Evolutionary conservation across 2,113 vertebrate species (phyloP).

Genomic region (Clarias macrocephalus): DNA sequence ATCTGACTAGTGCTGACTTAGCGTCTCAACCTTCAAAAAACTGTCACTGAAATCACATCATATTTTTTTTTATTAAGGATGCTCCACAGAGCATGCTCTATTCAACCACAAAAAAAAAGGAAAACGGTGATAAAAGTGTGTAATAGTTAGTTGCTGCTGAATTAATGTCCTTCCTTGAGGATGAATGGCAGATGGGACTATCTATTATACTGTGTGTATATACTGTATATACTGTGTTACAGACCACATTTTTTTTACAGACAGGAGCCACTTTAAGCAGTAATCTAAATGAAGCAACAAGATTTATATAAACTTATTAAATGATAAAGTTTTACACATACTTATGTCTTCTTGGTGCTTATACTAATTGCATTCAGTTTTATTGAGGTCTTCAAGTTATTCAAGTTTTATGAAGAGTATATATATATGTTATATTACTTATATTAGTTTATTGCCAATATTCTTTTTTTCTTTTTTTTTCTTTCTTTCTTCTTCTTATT

Average conservation of each 20-base stretch:
- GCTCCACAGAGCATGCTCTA: neutral
- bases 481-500: neutral
- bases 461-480: too few relatives aligned
- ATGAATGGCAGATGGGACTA: slow-evolving; percentile 5
- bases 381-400: too few relatives aligned
- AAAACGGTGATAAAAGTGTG: neutral
- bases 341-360: neutral
- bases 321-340: neutral
- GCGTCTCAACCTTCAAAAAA: neutral
- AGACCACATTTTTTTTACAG: neutral
- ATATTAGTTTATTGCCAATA: too few relatives aligned
- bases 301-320: neutral
- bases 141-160: neutral
- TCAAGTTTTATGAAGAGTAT: too few relatives aligned
- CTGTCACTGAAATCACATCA: neutral
- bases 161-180: neutral
- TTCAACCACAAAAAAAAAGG: neutral
- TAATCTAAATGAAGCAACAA: neutral
- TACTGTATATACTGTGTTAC: too few relatives aligned
- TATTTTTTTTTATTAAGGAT: neutral
- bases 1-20: neutral
- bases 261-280: neutral
- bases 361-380: neutral
- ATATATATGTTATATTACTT: too few relatives aligned
- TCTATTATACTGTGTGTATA: neutral